Evolutionary conservation across 2,113 vertebrate species (phyloP).

Genomic region (Dromas ardeola): DNA sequence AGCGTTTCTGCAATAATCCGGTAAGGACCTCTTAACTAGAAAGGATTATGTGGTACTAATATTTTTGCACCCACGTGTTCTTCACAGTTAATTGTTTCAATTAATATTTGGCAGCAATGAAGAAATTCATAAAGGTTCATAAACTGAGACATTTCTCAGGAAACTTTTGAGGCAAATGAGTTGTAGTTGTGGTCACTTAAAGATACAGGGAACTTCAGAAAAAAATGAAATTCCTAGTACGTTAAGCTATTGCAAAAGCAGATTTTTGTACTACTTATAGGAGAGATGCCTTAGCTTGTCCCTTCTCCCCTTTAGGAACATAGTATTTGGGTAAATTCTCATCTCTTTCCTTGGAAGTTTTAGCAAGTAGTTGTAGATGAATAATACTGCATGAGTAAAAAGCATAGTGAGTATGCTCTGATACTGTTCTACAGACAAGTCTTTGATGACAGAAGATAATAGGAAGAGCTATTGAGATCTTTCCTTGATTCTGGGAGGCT

Average conservation of each 20-base stretch:
- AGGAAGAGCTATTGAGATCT: neutral
- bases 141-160: neutral
- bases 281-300: neutral
- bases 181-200: neutral
- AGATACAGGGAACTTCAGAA: neutral
- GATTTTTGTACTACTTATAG: neutral
- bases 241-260: neutral
- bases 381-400: neutral
- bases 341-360: neutral
- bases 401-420: neutral
- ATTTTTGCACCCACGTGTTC: constrained; percentile 57
- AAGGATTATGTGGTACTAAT: constrained; percentile 77
- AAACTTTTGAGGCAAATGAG: neutral
- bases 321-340: neutral
- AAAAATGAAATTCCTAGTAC: neutral
- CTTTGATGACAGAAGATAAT: neutral
- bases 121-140: constrained; percentile 36
- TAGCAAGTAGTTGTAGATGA: neutral
- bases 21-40: constrained; percentile 75
- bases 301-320: neutral
- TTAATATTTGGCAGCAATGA: constrained; percentile 74
- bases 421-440: neutral
- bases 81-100: constrained; percentile 76
- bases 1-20: constrained; percentile 73
- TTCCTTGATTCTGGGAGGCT: neutral